Percentiles rank a stretch among this genome's conserved stretches.
Conservation (phyloP, 2,888 invertebrate genomes). For the Drosophila melanocephala region DNA sequence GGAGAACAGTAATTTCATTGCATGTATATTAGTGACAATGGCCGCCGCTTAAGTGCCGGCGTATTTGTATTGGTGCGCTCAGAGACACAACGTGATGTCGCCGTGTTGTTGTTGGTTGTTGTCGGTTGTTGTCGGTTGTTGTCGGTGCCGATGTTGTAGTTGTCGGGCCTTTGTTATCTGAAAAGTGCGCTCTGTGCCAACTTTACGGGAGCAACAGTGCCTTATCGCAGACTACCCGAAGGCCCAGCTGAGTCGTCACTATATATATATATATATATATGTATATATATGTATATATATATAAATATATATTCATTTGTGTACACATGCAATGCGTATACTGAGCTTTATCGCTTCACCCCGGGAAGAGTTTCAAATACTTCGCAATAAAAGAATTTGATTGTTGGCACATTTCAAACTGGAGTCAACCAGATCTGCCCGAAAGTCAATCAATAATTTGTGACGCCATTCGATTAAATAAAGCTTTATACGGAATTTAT, state of each 20-base stretch:
- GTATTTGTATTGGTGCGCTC: slow-evolving; percentile 68
- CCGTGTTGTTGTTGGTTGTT: slow-evolving; percentile 13
- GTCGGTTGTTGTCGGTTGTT: slow-evolving; percentile 18
- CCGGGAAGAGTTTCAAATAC: slow-evolving; percentile 26
- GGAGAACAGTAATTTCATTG: slow-evolving; percentile 4
- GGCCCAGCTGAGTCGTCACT: slow-evolving; percentile 25
- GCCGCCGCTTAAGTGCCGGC: slow-evolving; percentile 53
- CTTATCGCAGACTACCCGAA: slow-evolving; percentile 34
- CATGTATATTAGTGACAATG: slow-evolving; percentile 52
- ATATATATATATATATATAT: not conserved
- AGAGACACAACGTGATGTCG: slow-evolving; percentile 48
- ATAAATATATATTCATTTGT: not conserved
- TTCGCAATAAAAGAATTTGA: slow-evolving; percentile 38
- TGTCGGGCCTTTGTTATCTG: slow-evolving; percentile 55
- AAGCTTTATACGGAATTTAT: not conserved
- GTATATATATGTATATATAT: too few relatives aligned
- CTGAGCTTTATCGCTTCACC: slow-evolving; percentile 17
- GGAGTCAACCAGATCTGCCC: not conserved
- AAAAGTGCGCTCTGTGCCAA: slow-evolving; percentile 60
- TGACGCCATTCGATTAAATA: slow-evolving; percentile 12
- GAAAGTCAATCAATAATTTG: slow-evolving; percentile 4
- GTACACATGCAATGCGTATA: slow-evolving; percentile 3
- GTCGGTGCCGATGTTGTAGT: slow-evolving; percentile 24
- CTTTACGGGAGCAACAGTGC: slow-evolving; percentile 43
- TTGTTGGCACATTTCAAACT: slow-evolving; percentile 30